Base-by-base conservation (phyloP, 2,888 invertebrate genomes). In the Belgica antarctica region DNA sequence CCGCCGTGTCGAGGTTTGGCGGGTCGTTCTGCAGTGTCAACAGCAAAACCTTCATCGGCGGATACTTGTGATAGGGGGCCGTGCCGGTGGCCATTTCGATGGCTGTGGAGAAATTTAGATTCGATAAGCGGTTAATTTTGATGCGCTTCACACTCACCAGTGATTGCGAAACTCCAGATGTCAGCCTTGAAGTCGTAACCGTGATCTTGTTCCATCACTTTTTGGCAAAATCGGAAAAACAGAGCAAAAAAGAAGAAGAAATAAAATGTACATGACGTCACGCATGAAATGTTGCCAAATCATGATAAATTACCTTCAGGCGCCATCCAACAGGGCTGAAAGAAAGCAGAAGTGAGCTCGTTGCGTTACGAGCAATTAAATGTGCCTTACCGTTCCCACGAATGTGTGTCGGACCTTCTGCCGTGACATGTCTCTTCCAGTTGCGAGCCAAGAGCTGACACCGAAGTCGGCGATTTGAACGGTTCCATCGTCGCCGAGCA, bases 391-490 rank as follows among this genome's bases (percentile, higher is more conserved):
- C 0, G 98, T 98, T 10, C 99, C 99, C 1, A 99, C 98, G 81
- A 99, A 99, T 0, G 97, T 97, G 79, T 98, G 96, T 46, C 98
- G 84, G 22, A 96, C 93, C 82, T 94, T 94, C 80, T 97, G 96
- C 62, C 96, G 84, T 3, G 94, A 94, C 72, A 94, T 82, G 80
- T 97, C 97, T 70, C 95, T 87, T 2, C 95, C 96, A 0, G 95
- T 95, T 5, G 96, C 94, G 74, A 98, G 81, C 96, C 96, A 97
- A 1, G 97, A 96, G 73, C 96, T 95, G 0, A 99, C 98, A 71
- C 99, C 98, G 78, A 99, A 99, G 82, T 99, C 99, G 12, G 96
- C 98, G 73, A 99, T 96, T 82, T 96, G 96, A 65, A 99, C 95
- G 0, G 92, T 91, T 59, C 95, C 99, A 82, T 98, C 97, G 77